These are phyloP conservation scores for Caenorhabditis inopinata DNA, from an alignment of 1,140 invertebrate species.

Conservation along the genomic window DNA sequence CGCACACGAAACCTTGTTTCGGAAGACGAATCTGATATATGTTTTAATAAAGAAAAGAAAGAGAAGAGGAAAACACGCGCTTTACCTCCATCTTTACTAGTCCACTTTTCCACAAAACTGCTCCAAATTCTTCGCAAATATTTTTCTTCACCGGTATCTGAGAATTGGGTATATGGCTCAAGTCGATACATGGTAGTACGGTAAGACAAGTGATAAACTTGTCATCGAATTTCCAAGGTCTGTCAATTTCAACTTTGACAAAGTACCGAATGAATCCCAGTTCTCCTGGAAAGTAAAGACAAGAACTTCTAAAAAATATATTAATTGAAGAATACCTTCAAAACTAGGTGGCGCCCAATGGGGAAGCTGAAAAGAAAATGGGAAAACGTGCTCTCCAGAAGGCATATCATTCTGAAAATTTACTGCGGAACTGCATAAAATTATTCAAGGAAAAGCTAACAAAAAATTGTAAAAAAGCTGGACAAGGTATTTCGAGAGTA, in stretches of 20 bases:
- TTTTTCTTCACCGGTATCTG: not conserved
- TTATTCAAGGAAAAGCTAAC: too few relatives aligned
- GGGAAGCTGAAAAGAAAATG: not conserved
- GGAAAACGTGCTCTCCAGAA: not conserved
- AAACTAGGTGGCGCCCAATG: conserved; percentile 7
- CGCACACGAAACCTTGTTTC: conserved; percentile 14
- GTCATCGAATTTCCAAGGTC: conserved; percentile 9
- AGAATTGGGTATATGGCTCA: not conserved
- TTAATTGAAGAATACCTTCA: not conserved
- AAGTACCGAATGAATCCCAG: conserved; percentile 9
- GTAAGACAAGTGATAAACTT: conserved; percentile 13
- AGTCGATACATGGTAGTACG: not conserved
- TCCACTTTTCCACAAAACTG: not conserved
- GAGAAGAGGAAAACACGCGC: too few relatives aligned
- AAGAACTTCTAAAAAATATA: too few relatives aligned
- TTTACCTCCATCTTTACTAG: not conserved
- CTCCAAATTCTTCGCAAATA: not conserved
- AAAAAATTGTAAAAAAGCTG: too few relatives aligned
- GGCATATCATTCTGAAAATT: conserved; percentile 5
- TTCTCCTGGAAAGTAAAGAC: not conserved
- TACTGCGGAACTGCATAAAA: too few relatives aligned
- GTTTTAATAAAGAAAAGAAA: too few relatives aligned
- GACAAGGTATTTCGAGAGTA: too few relatives aligned
- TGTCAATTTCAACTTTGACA: not conserved
- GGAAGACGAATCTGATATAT: not conserved